phyloP scores from a whole-genome alignment of 64 coral and sea anemone genomes.

The Porites australiensis region DNA sequence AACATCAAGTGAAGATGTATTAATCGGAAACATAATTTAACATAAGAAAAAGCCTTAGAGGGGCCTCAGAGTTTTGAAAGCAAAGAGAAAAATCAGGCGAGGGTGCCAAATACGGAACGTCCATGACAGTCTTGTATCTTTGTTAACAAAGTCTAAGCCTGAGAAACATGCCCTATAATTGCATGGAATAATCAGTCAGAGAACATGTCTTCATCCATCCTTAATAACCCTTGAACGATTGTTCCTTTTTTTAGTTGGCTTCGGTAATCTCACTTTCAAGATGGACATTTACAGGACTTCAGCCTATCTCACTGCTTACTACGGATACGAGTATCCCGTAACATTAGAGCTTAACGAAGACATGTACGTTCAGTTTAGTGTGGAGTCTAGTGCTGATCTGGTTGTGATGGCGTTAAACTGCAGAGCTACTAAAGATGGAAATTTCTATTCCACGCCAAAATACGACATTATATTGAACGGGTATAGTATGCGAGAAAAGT shows the following conservation, averaged over 20 bases:
- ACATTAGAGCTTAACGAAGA: neutral
- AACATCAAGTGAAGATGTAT: too few relatives aligned
- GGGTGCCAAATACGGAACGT: too few relatives aligned
- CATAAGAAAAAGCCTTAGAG: too few relatives aligned
- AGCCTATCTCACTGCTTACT: neutral
- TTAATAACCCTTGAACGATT: neutral
- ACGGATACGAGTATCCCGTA: neutral
- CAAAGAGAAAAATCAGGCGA: too few relatives aligned
- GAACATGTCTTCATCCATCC: too few relatives aligned
- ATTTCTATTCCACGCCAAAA: neutral
- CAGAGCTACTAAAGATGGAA: neutral
- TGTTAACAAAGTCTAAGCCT: too few relatives aligned
- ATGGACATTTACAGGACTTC: conserved; percentile 6
- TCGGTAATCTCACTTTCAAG: conserved; percentile 11
- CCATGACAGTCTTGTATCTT: too few relatives aligned
- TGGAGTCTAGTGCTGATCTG: neutral
- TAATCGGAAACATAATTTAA: too few relatives aligned
- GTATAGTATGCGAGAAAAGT: neutral
- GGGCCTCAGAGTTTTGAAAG: too few relatives aligned
- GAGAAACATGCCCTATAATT: too few relatives aligned
- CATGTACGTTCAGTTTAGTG: conserved; percentile 4
- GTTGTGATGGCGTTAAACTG: conserved; percentile 13
- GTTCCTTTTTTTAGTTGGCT: neutral
- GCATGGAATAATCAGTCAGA: too few relatives aligned
- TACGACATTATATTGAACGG: conserved; percentile 2